Evolutionary conservation across 1,140 invertebrate genomes (phyloP).

Genomic region (Leptonema lineaticorne): DNA sequence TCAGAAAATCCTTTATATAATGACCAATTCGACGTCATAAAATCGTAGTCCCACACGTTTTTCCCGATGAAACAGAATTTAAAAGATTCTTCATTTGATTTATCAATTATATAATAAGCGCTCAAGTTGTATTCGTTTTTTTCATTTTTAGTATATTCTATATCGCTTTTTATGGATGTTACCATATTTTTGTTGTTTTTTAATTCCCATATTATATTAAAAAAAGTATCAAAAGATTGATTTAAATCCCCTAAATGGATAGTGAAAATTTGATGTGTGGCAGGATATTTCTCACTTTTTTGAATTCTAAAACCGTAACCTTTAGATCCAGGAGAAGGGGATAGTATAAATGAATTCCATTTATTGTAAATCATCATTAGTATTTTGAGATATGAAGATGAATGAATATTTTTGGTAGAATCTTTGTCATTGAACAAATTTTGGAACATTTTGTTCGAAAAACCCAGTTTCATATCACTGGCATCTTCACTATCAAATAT

Average conservation of each 20-base stretch:
- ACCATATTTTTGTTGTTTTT: no score
- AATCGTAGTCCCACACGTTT: neutral
- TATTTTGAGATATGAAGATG: no score
- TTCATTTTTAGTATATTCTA: no score
- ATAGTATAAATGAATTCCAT: neutral
- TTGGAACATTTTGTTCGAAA: no score
- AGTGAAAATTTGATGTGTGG: neutral
- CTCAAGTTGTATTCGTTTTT: no score
- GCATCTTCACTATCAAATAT: slow-evolving; percentile 47
- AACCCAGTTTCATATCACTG: no score
- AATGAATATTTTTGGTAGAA: no score
- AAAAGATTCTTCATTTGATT: neutral
- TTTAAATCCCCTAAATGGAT: neutral
- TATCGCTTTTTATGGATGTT: no score
- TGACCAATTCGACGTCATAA: neutral
- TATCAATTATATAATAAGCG: neutral
- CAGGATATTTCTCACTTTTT: neutral
- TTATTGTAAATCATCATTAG: no score
- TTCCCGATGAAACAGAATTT: neutral
- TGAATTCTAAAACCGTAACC: neutral
- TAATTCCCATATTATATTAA: no score
- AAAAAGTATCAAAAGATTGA: no score
- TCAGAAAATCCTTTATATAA: neutral
- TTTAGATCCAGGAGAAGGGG: neutral
- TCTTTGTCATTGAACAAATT: no score